Percentiles rank a stretch among this genome's conserved stretches.
phyloP scores from a whole-genome alignment of 1,140 invertebrate genomes.

The Drosophila kanapiae region DNA sequence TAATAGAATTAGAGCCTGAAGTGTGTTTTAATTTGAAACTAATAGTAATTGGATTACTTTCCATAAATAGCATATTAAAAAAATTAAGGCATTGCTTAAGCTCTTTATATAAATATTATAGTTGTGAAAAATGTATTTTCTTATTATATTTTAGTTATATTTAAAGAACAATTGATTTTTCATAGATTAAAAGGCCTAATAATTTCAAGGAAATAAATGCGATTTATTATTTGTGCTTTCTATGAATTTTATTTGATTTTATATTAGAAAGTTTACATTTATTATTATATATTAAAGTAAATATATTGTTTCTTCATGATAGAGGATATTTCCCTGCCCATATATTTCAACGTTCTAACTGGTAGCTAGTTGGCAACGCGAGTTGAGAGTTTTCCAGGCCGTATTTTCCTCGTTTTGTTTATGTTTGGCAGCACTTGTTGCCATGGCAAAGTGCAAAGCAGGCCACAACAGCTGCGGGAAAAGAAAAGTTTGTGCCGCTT shows the following conservation, averaged over 20 bases:
- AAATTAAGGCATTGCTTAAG: background rate
- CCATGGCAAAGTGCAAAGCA: conserved; percentile 77
- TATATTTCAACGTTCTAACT: background rate
- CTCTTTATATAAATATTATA: background rate
- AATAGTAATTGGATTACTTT: background rate
- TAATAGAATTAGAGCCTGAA: background rate
- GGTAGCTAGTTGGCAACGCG: conserved; percentile 65
- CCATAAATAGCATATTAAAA: background rate
- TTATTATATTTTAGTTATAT: background rate
- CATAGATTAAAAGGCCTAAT: background rate
- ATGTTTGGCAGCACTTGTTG: conserved; percentile 72
- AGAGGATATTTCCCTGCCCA: background rate
- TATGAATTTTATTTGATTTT: background rate
- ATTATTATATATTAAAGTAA: too few species aligned
- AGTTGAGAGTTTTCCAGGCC: conserved; percentile 24
- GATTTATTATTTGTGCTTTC: background rate
- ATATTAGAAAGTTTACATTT: too few species aligned
- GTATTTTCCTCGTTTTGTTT: conserved; percentile 51
- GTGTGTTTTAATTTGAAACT: too few species aligned
- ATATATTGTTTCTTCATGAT: background rate
- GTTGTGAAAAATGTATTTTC: accelerated
- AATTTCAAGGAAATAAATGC: background rate
- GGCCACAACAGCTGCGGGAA: conserved; percentile 58
- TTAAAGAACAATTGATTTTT: background rate
- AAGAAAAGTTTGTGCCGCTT: conserved; percentile 40